phyloP scores from a whole-genome alignment of 2,797 vertebrate genomes.

The Crypturellus tataupa region DNA sequence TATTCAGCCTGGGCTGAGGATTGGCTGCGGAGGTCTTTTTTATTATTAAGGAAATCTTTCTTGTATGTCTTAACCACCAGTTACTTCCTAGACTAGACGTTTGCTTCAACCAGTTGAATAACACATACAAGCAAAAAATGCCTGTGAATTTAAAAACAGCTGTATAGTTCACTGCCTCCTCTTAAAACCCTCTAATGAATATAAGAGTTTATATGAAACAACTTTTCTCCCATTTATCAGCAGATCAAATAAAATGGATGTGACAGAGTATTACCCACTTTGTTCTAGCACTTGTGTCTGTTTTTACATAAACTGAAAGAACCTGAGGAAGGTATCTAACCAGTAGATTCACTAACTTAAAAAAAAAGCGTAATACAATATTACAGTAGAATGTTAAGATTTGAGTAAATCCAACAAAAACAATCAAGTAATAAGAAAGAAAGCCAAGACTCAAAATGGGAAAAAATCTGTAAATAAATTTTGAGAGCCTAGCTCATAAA shows the following conservation, averaged over 20 bases:
- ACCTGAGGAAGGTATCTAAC: not conserved
- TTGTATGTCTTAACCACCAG: not conserved
- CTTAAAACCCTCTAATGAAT: constrained; percentile 1
- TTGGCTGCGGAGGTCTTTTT: not conserved
- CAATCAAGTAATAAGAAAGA: not conserved
- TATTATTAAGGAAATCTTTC: not conserved
- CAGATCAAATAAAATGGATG: constrained; percentile 53
- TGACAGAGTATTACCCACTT: not conserved
- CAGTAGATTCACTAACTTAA: not conserved
- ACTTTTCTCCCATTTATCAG: constrained; percentile 56
- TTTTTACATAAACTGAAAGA: constrained; percentile 53
- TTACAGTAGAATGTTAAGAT: not conserved
- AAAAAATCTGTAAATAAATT: not conserved
- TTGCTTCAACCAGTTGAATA: not conserved
- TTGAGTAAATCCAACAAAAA: not conserved
- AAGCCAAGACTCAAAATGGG: not conserved
- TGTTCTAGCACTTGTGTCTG: not conserved
- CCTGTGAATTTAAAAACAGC: constrained; percentile 19
- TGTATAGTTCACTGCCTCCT: not conserved
- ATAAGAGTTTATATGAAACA: constrained; percentile 45
- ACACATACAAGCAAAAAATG: not conserved
- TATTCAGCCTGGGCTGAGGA: not conserved
- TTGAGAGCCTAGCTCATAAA: not conserved
- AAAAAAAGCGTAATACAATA: not conserved
- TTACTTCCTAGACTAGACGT: not conserved